These are phyloP conservation scores for Drosophila ficusphila DNA, from an alignment of 1,140 invertebrate genomes.

Conservation along the genomic window DNA sequence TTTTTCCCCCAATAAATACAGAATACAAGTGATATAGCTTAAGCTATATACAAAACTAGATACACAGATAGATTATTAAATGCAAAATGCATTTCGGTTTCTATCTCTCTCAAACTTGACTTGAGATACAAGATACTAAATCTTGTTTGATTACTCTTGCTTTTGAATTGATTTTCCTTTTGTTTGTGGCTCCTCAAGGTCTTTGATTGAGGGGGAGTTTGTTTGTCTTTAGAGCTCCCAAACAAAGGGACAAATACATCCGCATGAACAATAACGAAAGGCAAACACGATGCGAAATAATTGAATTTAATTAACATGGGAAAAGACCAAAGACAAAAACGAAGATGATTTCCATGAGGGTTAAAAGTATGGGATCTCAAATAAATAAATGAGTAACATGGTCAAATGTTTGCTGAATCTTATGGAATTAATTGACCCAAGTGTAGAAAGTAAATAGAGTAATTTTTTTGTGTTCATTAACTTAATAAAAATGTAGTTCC, in stretches of 20 bases:
- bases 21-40: too few relatives aligned
- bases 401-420: constrained; percentile 19
- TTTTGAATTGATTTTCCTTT: background rate
- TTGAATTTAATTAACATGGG: constrained; percentile 71
- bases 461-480: background rate
- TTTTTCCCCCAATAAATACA: background rate
- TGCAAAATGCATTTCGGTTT: background rate
- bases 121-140: constrained; percentile 4
- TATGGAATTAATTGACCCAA: constrained; percentile 4
- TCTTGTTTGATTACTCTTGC: background rate
- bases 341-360: constrained; percentile 40
- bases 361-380: constrained; percentile 8
- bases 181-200: constrained; percentile 1
- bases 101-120: background rate
- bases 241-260: constrained; percentile 10
- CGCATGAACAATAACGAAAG: constrained; percentile 10
- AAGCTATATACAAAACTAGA: too few relatives aligned
- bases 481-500: background rate
- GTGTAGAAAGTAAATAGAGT: constrained; percentile 11
- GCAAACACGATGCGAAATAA: constrained; percentile 59
- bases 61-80: too few relatives aligned
- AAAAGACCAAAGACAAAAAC: constrained; percentile 28
- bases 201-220: constrained; percentile 5
- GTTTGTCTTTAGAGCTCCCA: background rate
- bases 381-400: constrained; percentile 13